A percentile compares a stretch with the other conserved stretches of the same genome.
Evolutionary conservation across 2,113 vertebrate genomes (phyloP).

Genomic region (Tenrec ecaudatus): DNA sequence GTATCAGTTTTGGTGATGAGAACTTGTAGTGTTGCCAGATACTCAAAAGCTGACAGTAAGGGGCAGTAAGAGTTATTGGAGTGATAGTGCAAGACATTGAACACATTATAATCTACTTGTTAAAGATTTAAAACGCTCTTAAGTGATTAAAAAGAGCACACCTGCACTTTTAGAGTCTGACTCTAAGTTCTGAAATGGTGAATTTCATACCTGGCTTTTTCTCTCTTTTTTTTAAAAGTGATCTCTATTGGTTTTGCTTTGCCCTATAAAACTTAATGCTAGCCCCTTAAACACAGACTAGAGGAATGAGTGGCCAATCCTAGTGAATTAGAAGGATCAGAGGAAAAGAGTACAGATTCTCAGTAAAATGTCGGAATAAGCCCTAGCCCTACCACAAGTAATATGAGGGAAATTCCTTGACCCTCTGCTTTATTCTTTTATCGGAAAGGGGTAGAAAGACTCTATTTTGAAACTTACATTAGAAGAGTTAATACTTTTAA

Average conservation of each 20-base stretch:
- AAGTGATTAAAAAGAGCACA: too few relatives aligned
- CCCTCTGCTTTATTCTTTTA: conserved; percentile 31
- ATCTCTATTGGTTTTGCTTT: not conserved
- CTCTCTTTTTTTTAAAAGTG: not conserved
- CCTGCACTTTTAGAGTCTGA: conserved; percentile 12
- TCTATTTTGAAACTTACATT: not conserved
- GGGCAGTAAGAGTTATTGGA: not conserved
- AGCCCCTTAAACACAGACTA: not conserved
- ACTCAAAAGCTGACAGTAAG: not conserved
- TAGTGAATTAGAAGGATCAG: not conserved
- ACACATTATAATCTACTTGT: not conserved
- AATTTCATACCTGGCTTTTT: not conserved
- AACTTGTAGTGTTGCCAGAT: not conserved
- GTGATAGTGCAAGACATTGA: not conserved
- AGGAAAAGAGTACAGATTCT: not conserved
- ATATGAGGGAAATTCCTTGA: not conserved
- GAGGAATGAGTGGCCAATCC: not conserved
- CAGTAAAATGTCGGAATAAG: not conserved
- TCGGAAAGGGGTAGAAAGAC: not conserved
- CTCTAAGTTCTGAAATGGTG: not conserved
- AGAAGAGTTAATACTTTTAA: not conserved
- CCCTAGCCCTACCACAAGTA: not conserved
- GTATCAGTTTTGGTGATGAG: not conserved
- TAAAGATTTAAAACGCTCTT: not conserved
- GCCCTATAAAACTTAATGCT: not conserved